Base-by-base conservation (phyloP, 2,113 vertebrate genomes). In the Panthera uncia region DNA sequence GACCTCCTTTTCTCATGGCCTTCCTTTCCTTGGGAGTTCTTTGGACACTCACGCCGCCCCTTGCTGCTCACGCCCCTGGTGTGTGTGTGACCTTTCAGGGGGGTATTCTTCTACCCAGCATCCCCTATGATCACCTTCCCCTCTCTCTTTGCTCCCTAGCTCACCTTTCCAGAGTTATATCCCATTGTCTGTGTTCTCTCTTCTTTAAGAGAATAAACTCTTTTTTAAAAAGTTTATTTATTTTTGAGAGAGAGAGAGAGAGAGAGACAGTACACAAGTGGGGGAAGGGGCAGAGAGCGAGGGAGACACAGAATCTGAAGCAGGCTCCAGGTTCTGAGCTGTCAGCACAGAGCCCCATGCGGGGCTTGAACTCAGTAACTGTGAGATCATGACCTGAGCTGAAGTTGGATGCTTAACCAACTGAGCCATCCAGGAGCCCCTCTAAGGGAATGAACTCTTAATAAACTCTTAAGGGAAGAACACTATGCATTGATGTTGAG, bases 51-150 rank as follows among this genome's bases (percentile, higher is more conserved):
- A 23, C 5, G 15, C 23, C 31, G 18, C 15, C 36, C 3, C 19
- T 52, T 33, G 36, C 10, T 57, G 13, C 23, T 87, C 48, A 61
- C 0, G 7, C 0, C 1, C 8, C 7, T 57, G 0, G 6, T 61
- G 0, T 57, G 12, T 31, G 12, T 36, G 36, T 21, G 76, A 74
- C 38, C 15, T 88, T 31, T 11, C 12, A 12, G 4, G n/a, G 19
- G 6, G 0, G 2, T 71, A 36, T 65, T 31, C 48, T 45, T 89
- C 18, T 31, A 10, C 18, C 13, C 18, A 31, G 7, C 16, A 13
- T 52, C 6, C 45, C 69, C 83, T 4, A 33, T 19, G 31, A 76
- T 31, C 8, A 31, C 19, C 21, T n/a, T 27, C 48, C 36, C 12
- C 2, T 25, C 4, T 48, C 2, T 15, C 21, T 57, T 65, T 25